Evolutionary conservation across 1,140 invertebrate species (phyloP), one percentile per base, ranked within the genome.

Genomic region (Drosophila sulfurigaster): DNA sequence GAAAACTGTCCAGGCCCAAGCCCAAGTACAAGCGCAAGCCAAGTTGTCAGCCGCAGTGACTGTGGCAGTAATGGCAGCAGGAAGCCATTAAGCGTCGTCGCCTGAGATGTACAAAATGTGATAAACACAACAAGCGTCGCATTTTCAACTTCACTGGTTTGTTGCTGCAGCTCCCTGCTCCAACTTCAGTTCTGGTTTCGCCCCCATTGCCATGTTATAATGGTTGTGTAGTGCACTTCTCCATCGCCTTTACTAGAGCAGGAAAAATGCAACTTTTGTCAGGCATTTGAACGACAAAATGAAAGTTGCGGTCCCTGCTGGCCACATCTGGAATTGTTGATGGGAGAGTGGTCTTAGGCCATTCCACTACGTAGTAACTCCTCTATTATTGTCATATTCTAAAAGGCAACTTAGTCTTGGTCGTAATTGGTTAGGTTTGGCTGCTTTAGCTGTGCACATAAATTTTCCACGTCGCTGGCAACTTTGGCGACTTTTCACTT

Each of bases 201-300:
- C 8, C 57, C 16, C 7, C 48, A 25, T 49, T 49, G 51, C 51
- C 7, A 32, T 58, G 10, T 41, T 41, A 54, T 78, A 82, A 82
- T 82, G 65, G 75, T 59, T 73, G 51, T 78, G 51, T 68, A 75
- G 69, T 75, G 57, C 71, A 69, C 71, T 62, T 62, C 28, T 60
- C 20, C 20, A 41, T 67, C 30, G 28, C 52, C 57, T 41, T 52
- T 10, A 52, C 57, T 62, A 49, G 16, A 60, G 70, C 66, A 11
- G 69, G 75, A 63, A 66, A 74, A 82, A 82, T 78, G 75, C 71
- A 82, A 74, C 79, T 81, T 81, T 78, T 78, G 57, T 62, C 45
- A 46, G 30, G 32, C 70, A 49, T 69, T 69, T 69, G 30, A 41
- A 69, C 25, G 48, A 38, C 56, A 49, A 60, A 59, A 62, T 13